Evolutionary conservation across 2,797 vertebrate genomes (phyloP).

Genomic region (Argya squamiceps): DNA sequence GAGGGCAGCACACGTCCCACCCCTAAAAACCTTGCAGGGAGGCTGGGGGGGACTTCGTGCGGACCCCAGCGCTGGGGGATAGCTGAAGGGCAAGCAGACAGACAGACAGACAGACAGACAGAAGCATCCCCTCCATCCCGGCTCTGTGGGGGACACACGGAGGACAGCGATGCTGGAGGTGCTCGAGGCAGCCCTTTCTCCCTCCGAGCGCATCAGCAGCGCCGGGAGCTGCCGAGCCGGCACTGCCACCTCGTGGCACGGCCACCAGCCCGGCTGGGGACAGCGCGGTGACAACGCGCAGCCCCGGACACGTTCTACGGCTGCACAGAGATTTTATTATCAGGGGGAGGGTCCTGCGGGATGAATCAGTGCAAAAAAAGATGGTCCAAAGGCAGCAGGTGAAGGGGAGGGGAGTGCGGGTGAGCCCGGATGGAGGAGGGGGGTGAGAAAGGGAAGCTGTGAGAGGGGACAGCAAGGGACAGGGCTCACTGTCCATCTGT

Average conservation of each 20-base stretch:
- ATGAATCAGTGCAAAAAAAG: rapidly evolving
- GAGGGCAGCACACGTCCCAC: neutral
- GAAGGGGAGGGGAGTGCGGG: rapidly evolving
- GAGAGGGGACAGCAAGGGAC: neutral
- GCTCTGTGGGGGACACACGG: rapidly evolving
- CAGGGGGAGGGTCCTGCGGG: neutral
- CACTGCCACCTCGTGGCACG: slow-evolving; percentile 62
- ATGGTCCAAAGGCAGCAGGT: neutral
- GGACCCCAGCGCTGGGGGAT: rapidly evolving
- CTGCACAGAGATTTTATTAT: neutral
- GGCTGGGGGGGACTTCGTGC: rapidly evolving
- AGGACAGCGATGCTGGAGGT: neutral
- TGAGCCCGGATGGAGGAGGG: neutral
- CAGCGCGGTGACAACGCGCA: rapidly evolving
- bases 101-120: neutral
- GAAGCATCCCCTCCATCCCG: too few species aligned
- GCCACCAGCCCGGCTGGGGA: neutral
- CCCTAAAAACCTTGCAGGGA: neutral
- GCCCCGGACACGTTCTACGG: rapidly evolving
- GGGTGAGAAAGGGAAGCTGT: neutral
- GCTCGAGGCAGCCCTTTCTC: neutral
- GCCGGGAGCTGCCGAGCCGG: neutral
- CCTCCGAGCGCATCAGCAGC: rapidly evolving
- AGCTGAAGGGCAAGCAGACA: neutral
- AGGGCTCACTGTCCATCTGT: rapidly evolving